phyloP scores from a whole-genome alignment of 1,140 invertebrate genomes.

The Bombus turneri region DNA sequence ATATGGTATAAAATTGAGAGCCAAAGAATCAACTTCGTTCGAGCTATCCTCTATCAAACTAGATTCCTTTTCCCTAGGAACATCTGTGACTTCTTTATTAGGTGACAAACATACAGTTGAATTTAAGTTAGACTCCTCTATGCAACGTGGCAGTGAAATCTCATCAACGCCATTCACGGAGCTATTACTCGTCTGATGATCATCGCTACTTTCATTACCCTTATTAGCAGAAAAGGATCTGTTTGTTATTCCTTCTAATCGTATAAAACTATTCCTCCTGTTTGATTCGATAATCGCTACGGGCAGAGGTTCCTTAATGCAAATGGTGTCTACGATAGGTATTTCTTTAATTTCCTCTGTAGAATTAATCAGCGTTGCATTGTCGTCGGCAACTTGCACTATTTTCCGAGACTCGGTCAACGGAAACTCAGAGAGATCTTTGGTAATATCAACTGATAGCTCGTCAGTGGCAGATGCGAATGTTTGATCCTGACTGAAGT shows the following conservation, averaged over 20 bases:
- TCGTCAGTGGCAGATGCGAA: conserved; percentile 72
- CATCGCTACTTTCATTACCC: neutral
- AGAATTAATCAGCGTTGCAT: neutral
- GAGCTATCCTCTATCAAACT: neutral
- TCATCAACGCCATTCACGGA: neutral
- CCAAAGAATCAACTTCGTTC: neutral
- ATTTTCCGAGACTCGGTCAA: neutral
- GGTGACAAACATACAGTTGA: neutral
- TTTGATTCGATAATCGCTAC: neutral
- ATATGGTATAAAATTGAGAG: neutral
- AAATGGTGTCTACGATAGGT: neutral
- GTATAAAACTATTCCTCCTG: neutral
- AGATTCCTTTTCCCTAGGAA: neutral
- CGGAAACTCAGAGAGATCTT: neutral
- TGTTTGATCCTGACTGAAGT: conserved; percentile 72
- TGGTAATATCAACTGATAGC: neutral
- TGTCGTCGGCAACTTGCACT: neutral
- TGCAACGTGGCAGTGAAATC: neutral
- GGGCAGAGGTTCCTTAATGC: neutral
- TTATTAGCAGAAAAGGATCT: neutral
- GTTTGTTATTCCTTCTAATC: neutral
- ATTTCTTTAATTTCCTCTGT: neutral
- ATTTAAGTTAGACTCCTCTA: conserved; percentile 12
- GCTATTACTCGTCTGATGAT: neutral
- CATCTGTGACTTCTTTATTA: neutral